Conservation (phyloP, 2,888 invertebrate genomes). For the Xestia sexstrigata region DNA sequence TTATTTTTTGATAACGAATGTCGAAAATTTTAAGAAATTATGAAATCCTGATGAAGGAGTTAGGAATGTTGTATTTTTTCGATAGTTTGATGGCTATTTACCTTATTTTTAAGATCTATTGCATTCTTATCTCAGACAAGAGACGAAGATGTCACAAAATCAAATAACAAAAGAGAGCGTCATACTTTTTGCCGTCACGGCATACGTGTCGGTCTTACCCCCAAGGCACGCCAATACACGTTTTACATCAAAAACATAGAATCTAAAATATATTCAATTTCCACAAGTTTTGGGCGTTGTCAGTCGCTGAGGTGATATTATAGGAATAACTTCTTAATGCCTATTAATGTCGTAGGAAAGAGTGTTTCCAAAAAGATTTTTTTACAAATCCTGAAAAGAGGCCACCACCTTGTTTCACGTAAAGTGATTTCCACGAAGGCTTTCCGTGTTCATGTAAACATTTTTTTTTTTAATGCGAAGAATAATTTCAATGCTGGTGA, state of each 20-base stretch:
- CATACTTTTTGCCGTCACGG: neutral
- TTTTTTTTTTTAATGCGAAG: neutral
- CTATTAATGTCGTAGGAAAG: neutral
- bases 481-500: neutral
- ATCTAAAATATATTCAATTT: neutral
- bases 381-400: neutral
- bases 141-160: neutral
- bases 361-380: neutral
- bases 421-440: neutral
- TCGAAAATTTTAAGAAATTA: neutral
- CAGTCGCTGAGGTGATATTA: neutral
- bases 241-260: neutral
- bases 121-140: neutral
- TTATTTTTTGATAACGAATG: neutral
- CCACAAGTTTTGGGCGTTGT: neutral
- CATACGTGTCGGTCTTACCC: neutral
- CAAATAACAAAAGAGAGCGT: neutral
- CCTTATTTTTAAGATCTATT: neutral
- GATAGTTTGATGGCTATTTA: neutral
- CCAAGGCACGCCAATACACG: neutral
- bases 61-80: neutral
- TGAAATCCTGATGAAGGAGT: neutral
- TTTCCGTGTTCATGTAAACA: neutral
- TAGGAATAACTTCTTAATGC: neutral
- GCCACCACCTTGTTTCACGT: neutral